phyloP scores from a whole-genome alignment of 2,797 vertebrate species.

The Aythya fuligula region DNA sequence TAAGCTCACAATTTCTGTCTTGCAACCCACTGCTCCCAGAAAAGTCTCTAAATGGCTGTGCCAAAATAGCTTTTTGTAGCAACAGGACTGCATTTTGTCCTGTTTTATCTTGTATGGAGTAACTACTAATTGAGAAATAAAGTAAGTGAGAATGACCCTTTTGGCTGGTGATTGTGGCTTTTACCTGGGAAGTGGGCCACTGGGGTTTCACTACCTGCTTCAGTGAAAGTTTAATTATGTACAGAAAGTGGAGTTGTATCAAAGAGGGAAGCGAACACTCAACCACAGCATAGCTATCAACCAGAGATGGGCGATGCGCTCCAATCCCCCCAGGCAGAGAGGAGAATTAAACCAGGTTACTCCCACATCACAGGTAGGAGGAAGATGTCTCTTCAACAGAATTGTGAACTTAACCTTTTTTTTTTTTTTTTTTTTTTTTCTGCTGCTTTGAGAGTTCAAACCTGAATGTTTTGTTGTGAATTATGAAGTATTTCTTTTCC shows the following conservation, averaged over 20 bases:
- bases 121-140: constrained; percentile 54
- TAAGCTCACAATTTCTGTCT: neutral
- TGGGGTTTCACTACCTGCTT: constrained; percentile 49
- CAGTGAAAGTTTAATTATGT: constrained; percentile 33
- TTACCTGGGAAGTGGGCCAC: constrained; percentile 49
- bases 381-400: constrained; percentile 6
- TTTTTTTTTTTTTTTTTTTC: neutral
- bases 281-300: neutral
- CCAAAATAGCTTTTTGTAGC: neutral
- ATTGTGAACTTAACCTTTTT: constrained; percentile 38
- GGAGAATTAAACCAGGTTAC: constrained; percentile 61
- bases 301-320: neutral
- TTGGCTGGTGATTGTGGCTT: constrained; percentile 21
- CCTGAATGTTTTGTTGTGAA: neutral
- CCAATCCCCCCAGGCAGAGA: constrained; percentile 18
- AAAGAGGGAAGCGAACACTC: neutral
- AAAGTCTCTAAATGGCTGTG: neutral
- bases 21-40: neutral
- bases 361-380: constrained; percentile 17
- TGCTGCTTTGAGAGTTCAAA: neutral
- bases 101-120: constrained; percentile 11
- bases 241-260: neutral
- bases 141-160: constrained; percentile 7
- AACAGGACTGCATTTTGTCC: neutral
- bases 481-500: neutral